Base-by-base conservation (phyloP, 2,113 vertebrate genomes). In the Colinus virginianus region DNA sequence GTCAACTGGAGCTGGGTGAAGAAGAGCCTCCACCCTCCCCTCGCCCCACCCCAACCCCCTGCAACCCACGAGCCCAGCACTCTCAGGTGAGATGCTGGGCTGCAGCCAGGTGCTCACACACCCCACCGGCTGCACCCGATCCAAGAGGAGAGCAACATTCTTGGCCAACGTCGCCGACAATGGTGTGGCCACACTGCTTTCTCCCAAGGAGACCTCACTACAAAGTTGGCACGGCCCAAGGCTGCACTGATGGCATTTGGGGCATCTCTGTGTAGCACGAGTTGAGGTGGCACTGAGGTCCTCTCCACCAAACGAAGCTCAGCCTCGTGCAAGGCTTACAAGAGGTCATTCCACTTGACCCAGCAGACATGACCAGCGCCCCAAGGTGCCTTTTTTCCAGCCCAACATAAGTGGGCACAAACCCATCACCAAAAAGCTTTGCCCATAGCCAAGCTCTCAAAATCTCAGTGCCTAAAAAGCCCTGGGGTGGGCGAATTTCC, bases 1-100 rank as follows among this genome's bases (percentile, higher is more conserved):
- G 94, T 96, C 96, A 94, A 96, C 93, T 93, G 80, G 84, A 91
- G 95, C 85, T 95, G 94, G 93, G 93, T 96, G 94, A 97, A 97
- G 94, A 94, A 93, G 94, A 96, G 79, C 85, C 76, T 95, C 62
- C 85, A 91, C 78, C 91, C 69, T 30, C 51, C 71, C 64, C 10
- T 6, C 3, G 0, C 70, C 87, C 67, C 88, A 88, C 72, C 92
- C 76, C 85, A 90, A n/a, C 84, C 79, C 63, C 68, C 59, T 84
- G 77, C 5, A 38, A 91, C 59, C 51, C 55, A 20, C 12, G 32
- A 58, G 55, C 55, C 32, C 32, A n/a, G 55, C 55, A n/a, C 30
- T 32, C 30, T 19, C 30, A 56, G 32, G 55, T 32, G 10, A 10
- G 0, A 23, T 68, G 78, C 89, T 1, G 14, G 80, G 85, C 87